These are phyloP conservation scores for Varanus komodoensis DNA, from an alignment of 2,113 vertebrate species.

Conservation along the genomic window DNA sequence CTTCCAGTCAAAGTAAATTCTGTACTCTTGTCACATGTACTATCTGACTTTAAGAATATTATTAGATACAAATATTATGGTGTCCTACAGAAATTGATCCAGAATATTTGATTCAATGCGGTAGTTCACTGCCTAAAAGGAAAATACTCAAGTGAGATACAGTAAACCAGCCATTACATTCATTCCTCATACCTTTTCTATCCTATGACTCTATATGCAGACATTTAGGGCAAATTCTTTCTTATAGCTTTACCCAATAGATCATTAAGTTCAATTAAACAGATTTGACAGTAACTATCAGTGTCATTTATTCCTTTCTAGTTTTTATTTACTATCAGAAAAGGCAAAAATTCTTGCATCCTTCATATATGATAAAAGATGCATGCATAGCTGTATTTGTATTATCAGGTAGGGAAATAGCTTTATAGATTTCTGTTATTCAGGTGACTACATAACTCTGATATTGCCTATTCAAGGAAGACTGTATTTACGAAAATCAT, in stretches of 20 bases:
- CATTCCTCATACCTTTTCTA: neutral
- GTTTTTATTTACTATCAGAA: neutral
- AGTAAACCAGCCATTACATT: neutral
- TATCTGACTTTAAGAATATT: neutral
- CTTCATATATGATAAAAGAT: neutral
- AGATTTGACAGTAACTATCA: constrained; percentile 49
- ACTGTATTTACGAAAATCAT: neutral
- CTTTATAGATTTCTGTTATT: neutral
- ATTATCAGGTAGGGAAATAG: neutral
- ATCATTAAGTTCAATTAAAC: constrained; percentile 40
- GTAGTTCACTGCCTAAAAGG: neutral
- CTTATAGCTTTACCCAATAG: neutral
- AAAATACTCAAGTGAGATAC: neutral
- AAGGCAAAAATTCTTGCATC: constrained; percentile 40
- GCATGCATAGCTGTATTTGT: rapidly evolving
- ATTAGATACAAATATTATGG: neutral
- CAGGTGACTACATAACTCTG: neutral
- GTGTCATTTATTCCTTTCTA: constrained; percentile 39
- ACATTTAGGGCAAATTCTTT: neutral
- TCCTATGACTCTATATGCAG: neutral
- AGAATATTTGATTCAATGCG: neutral
- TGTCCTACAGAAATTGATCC: neutral
- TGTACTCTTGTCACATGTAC: no score
- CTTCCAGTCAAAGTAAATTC: neutral
- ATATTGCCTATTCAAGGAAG: neutral